Base-by-base conservation (phyloP, 2,888 invertebrate species). In the Tinea pellionella region DNA sequence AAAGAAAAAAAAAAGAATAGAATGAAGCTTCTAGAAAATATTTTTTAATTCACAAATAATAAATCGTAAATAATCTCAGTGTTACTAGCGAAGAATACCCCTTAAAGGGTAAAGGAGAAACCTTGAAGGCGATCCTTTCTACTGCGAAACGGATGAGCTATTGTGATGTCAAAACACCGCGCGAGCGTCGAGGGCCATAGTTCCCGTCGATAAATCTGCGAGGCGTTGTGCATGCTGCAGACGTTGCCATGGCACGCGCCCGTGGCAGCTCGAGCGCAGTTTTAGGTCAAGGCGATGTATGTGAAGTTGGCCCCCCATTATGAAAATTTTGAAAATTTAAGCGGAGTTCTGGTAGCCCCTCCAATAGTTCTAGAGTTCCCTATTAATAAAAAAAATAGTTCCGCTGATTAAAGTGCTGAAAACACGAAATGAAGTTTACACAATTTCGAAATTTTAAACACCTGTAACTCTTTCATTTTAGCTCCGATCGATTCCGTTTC, bases 221-320 rank as follows among this genome's bases (percentile, higher is more conserved):
- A 59, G 47, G 47, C 59, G 59, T 53, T 53, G 53, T 18, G 53
- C n/a, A 57, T 30, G 57, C 19, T 57, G 32, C 18, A 18, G 19
- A 47, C 41, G 16, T 55, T 24, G 42, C 59, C 8, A 42, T 72
- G 69, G 67, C 69, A 63, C 64, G 47, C 63, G 64, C 64, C 67
- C 15, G 24, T 18, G 24, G 62, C 68, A 67, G 69, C 70, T 62
- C 65, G 70, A 66, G 68, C 78, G 77, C 78, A 74, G 77, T 82
- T 83, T 78, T 80, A 73, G 84, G 85, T 83, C 85, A 85, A 85
- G 85, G 85, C 75, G 75, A n/a, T n/a, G n/a, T n/a, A n/a, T n/a
- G n/a, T n/a, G n/a, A n/a, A n/a, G n/a, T n/a, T n/a, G n/a, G n/a
- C n/a, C n/a, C n/a, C n/a, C n/a, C n/a, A n/a, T n/a, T n/a, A n/a